Conservation (phyloP, 1,140 invertebrate genomes). For the Euwallacea similis region DNA sequence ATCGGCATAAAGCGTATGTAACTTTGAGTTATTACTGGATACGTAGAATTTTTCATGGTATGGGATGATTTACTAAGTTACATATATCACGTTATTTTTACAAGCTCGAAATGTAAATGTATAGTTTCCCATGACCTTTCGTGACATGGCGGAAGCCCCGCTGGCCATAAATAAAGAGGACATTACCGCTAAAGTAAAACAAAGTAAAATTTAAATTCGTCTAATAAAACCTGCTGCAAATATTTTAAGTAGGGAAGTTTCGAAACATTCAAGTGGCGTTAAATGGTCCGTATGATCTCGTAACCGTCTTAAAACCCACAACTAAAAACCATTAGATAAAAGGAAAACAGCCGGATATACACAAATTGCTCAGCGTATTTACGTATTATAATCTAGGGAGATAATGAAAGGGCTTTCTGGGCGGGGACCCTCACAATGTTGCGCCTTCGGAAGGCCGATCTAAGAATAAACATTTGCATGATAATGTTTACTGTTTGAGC, state of each 20-base stretch:
- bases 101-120: not conserved
- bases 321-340: constrained; percentile 37
- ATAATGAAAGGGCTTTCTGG: constrained; percentile 42
- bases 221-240: constrained; percentile 18
- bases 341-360: constrained; percentile 34
- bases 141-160: not conserved
- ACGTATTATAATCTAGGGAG: constrained; percentile 42
- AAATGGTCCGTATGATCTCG: constrained; percentile 30
- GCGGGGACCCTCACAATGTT: constrained; percentile 39
- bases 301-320: constrained; percentile 34
- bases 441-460: constrained; percentile 43
- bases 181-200: constrained; percentile 2
- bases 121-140: constrained; percentile 14
- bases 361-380: constrained; percentile 39
- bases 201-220: constrained; percentile 14
- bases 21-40: constrained; percentile 27
- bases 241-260: constrained; percentile 19
- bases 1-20: constrained; percentile 12
- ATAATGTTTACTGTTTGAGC: constrained; percentile 49
- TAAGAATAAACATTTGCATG: constrained; percentile 53
- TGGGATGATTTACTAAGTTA: constrained; percentile 19
- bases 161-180: not conserved
- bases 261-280: constrained; percentile 26
- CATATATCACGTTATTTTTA: constrained; percentile 26
- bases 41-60: constrained; percentile 22